Evolutionary conservation across 2,888 invertebrate species (phyloP), one percentile per base, ranked within the genome.

Genomic region (Cephalotes varians): DNA sequence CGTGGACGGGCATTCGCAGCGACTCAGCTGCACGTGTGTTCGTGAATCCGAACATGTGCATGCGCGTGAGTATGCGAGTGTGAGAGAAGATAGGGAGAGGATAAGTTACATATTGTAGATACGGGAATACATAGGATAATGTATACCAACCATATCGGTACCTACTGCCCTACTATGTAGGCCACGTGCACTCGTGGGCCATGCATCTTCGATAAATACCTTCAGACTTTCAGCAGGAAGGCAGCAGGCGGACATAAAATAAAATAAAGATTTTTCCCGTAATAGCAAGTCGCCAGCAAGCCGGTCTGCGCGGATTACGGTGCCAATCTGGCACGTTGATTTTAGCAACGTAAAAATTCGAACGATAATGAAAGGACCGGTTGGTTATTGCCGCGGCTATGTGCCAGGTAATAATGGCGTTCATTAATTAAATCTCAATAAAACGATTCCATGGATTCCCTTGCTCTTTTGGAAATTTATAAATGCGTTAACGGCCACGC

Each of bases 141-240:
- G 84, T 88, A 85, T 82, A 85, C 62, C 76, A 62, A 83, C 80
- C 77, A 83, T 86, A 85, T 85, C 69, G 84, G 71, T 86, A 83
- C 74, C 82, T 84, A 83, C 65, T 71, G 72, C 25, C 60, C 79
- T 54, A 49, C 77, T 87, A 89, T 89, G 71, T 89, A 83, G 87
- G 85, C 83, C 87, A 86, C 85, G 81, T 86, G 85, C 83, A 76
- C 84, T 87, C 83, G 62, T 25, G 81, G 71, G 76, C 84, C 87
- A 86, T 90, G 86, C 84, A 88, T 91, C 89, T 91, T 90, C 87
- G 87, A 83, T 83, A 89, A 90, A 92, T 87, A 87, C 82, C 86
- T 84, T 62, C 62, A 64, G 65, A 77, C 69, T 62, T 69, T 54
- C 21, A 40, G n/a, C 34, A 5, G 51, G 76, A 65, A 65, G 79